Base-by-base conservation (phyloP, 1,140 invertebrate species). In the Hyles vespertilio region DNA sequence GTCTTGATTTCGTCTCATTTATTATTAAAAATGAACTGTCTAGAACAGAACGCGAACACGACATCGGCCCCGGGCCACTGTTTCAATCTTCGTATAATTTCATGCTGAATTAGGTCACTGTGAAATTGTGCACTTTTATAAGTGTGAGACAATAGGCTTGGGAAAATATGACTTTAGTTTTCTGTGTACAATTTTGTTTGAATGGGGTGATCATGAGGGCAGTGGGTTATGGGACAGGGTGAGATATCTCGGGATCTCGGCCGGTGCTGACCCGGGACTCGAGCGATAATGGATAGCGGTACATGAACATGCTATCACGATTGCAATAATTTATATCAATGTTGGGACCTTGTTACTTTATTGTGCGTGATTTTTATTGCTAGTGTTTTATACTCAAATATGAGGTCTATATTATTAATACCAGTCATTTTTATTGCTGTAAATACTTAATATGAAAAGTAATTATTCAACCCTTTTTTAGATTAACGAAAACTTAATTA, bases 21-120 rank as follows among this genome's bases (percentile, higher is more conserved):
- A 87, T 89, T 90, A 89, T 90, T 90, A 90, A 90, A 90, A 90
- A 90, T 90, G 89, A 90, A 85, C 87, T 90, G 89, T 90, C 89
- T 79, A 64, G 62, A 82, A 77, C 89, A 90, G 79, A 81, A 70
- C 68, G 72, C 69, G 81, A 73, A 72, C 70, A 76, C 78, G 78
- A 84, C 78, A 74, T 77, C 69, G 74, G 75, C 70, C 75, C 54
- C 69, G 71, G 74, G 80, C 81, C 78, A 88, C 79, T 80, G 82
- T 84, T 88, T 81, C 79, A 86, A 88, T 86, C 83, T 86, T 72
- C 70, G 73, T 74, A 82, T 86, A 85, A 85, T 88, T 86, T 88
- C 74, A 77, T 77, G 77, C 78, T 66, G 73, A 81, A 84, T 84
- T 85, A 78, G 84, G 79, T 81, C 82, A 80, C 58, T 73, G 69